These are phyloP conservation scores for Timema podura DNA, from an alignment of 2,888 invertebrate species.

Conservation along the genomic window DNA sequence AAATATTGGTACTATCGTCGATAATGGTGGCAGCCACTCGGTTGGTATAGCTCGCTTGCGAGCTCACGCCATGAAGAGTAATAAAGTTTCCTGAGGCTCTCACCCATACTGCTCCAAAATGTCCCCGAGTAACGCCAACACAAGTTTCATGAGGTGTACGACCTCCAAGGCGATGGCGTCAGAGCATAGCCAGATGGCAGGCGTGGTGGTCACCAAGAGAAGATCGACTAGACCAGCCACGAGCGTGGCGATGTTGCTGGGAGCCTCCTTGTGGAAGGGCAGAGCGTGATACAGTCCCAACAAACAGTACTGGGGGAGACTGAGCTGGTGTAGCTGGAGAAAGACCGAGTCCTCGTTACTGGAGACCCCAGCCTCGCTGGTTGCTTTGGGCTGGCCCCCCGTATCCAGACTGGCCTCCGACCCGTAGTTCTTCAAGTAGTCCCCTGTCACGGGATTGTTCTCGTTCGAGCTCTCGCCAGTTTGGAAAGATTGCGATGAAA, in stretches of 20 bases:
- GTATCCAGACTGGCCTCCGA: too few relatives aligned
- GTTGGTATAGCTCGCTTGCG: too few relatives aligned
- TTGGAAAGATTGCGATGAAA: too few relatives aligned
- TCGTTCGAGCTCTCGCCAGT: not conserved
- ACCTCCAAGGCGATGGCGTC: slow-evolving; percentile 49
- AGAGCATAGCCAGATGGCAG: slow-evolving; percentile 53
- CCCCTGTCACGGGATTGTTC: not conserved
- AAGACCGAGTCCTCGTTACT: slow-evolving; percentile 40
- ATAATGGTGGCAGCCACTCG: too few relatives aligned
- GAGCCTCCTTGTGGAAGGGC: slow-evolving; percentile 31
- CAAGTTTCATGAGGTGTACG: slow-evolving; percentile 52
- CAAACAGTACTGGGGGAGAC: slow-evolving; percentile 48
- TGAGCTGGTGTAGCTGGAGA: slow-evolving; percentile 46
- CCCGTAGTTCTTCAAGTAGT: slow-evolving; percentile 6
- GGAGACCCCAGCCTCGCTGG: slow-evolving; percentile 6
- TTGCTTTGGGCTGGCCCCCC: not conserved
- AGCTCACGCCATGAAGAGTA: too few relatives aligned
- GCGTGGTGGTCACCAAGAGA: slow-evolving; percentile 51
- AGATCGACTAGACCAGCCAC: slow-evolving; percentile 40
- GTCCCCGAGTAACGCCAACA: slow-evolving; percentile 57
- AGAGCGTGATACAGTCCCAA: slow-evolving; percentile 43
- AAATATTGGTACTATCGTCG: too few relatives aligned
- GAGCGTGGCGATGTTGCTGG: not conserved
- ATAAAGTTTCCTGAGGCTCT: too few relatives aligned
- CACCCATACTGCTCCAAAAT: slow-evolving; percentile 54